A percentile compares a stretch with the other conserved stretches of the same genome.
Evolutionary conservation across 1,140 invertebrate species (phyloP).

Genomic region (Lasioglossum albipes): DNA sequence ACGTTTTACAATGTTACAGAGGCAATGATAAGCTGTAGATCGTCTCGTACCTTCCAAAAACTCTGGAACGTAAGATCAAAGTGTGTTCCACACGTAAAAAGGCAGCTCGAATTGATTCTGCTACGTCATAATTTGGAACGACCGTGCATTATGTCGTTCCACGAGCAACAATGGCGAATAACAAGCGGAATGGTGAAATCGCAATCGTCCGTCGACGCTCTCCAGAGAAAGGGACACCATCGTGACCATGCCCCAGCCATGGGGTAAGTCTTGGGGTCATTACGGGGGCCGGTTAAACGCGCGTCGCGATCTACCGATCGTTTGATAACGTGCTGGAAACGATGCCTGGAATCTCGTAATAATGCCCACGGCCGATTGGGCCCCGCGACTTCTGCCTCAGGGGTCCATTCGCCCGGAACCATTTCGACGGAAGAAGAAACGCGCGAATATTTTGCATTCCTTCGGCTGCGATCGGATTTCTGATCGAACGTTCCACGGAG

Average conservation of each 20-base stretch:
- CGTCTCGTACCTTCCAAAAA: too few species aligned
- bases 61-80: too few species aligned
- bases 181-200: slow-evolving; percentile 58
- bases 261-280: slow-evolving; percentile 18
- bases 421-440: background rate
- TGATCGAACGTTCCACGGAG: background rate
- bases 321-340: slow-evolving; percentile 32
- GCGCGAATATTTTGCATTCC: slow-evolving; percentile 11
- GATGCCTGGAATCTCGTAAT: slow-evolving; percentile 43
- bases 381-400: background rate
- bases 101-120: too few species aligned
- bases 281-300: slow-evolving; percentile 15
- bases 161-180: slow-evolving; percentile 26
- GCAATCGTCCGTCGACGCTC: slow-evolving; percentile 12
- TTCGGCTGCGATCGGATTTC: background rate
- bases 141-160: too few species aligned
- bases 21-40: too few species aligned
- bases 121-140: too few species aligned
- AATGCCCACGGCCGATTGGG: slow-evolving; percentile 16
- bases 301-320: slow-evolving; percentile 28
- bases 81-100: too few species aligned
- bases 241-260: slow-evolving; percentile 21
- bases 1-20: too few species aligned
- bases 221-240: too few species aligned
- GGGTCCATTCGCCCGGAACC: slow-evolving; percentile 17